phyloP scores from a whole-genome alignment of 2,797 vertebrate species.

The Crax fasciolata region DNA sequence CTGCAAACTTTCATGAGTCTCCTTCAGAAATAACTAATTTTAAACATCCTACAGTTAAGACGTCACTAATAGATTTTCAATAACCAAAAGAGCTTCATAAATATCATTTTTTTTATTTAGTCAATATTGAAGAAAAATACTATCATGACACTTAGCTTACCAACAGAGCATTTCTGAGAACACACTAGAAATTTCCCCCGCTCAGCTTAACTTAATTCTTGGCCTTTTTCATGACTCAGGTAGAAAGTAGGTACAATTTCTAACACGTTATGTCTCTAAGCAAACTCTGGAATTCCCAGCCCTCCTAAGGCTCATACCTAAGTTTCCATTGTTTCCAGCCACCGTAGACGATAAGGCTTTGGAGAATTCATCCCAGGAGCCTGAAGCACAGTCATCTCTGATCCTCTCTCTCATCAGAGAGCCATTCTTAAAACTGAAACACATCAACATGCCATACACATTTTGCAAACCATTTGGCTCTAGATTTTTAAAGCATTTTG shows the following conservation, averaged over 20 bases:
- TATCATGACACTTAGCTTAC: not conserved
- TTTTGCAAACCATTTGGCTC: not conserved
- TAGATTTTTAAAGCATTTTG: not conserved
- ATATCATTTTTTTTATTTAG: not conserved
- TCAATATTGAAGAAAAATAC: not conserved
- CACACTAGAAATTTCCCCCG: not conserved
- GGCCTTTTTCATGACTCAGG: not conserved
- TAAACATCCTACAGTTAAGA: not conserved
- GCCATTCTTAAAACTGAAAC: slow-evolving; percentile 94
- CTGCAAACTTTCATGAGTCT: not conserved
- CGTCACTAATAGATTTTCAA: not conserved
- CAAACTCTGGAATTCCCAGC: not conserved
- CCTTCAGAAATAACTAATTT: not conserved
- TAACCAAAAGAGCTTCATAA: not conserved
- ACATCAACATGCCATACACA: not conserved
- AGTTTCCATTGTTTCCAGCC: slow-evolving; percentile 90
- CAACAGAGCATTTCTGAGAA: not conserved
- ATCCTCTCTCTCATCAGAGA: slow-evolving; percentile 93
- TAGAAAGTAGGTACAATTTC: not conserved
- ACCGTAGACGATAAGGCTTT: slow-evolving; percentile 84
- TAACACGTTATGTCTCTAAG: not conserved
- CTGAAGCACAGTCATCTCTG: slow-evolving; percentile 86
- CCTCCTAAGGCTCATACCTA: slow-evolving; percentile 83
- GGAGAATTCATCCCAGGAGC: slow-evolving; percentile 93
- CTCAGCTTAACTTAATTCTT: not conserved